A percentile compares a stretch with the other conserved stretches of the same genome.
These are phyloP conservation scores for Anastatus disparis DNA, from an alignment of 1,140 invertebrate genomes.

Conservation along the genomic window DNA sequence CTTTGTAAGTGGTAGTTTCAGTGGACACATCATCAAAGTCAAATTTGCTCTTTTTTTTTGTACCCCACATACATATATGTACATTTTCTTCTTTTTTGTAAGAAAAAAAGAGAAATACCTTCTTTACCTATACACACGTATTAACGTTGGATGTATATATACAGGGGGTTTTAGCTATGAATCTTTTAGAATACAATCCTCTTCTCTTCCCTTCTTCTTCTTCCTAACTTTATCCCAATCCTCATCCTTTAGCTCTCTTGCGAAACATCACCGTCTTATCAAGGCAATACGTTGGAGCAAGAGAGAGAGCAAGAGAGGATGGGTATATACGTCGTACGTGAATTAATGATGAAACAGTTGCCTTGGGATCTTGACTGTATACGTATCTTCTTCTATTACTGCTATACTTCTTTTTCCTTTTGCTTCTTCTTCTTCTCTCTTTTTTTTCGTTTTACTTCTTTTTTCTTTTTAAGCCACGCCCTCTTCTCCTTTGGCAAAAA, in stretches of 20 bases:
- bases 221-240: too few species aligned
- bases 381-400: not conserved
- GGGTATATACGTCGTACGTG: too few species aligned
- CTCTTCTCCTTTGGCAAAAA: not conserved
- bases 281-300: slow-evolving; percentile 10
- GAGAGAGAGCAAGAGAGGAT: too few species aligned
- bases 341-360: slow-evolving; percentile 27
- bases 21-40: slow-evolving; percentile 1
- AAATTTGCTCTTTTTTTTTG: slow-evolving; percentile 18
- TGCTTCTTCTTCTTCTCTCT: not conserved
- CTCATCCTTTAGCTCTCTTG: not conserved
- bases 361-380: not conserved
- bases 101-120: too few species aligned
- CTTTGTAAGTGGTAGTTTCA: not conserved
- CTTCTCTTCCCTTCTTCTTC: not conserved
- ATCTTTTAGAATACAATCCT: slow-evolving; percentile 20
- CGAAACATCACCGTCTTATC: slow-evolving; percentile 15
- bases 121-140: too few species aligned
- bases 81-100: too few species aligned
- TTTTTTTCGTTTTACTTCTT: not conserved
- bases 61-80: too few species aligned
- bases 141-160: too few species aligned
- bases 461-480: too few species aligned
- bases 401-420: not conserved
- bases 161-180: not conserved